These are phyloP conservation scores for Dasyornis broadbenti DNA, from an alignment of 2,113 vertebrate genomes.

Conservation along the genomic window DNA sequence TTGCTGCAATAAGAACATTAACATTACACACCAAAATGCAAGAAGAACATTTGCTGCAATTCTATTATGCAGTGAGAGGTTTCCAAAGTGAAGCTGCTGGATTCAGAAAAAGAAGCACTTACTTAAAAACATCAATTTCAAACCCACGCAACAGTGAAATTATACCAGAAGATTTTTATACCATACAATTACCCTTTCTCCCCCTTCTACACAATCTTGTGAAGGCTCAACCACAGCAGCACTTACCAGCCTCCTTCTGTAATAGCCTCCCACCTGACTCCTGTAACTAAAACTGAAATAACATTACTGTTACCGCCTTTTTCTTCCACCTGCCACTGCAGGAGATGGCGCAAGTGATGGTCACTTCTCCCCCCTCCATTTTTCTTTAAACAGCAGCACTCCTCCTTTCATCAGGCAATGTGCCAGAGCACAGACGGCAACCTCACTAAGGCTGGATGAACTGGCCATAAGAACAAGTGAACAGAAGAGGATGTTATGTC, in stretches of 20 bases:
- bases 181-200: neutral
- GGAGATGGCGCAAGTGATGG: accelerated
- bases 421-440: neutral
- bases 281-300: neutral
- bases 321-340: neutral
- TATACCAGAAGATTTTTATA: neutral
- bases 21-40: neutral
- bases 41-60: neutral
- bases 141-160: neutral
- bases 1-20: neutral
- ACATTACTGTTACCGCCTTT: neutral
- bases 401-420: neutral
- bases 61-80: neutral
- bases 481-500: neutral
- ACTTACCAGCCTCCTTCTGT: neutral
- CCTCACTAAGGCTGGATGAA: neutral
- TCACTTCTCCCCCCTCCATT: neutral
- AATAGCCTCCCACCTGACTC: neutral
- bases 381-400: neutral
- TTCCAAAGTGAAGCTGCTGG: neutral
- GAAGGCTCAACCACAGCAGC: neutral
- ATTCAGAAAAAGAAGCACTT: neutral
- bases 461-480: accelerated
- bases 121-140: neutral
- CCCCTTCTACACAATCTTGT: neutral